These are phyloP conservation scores for Dicroscelio sp. DNA, from an alignment of 2,888 invertebrate species.

Conservation along the genomic window DNA sequence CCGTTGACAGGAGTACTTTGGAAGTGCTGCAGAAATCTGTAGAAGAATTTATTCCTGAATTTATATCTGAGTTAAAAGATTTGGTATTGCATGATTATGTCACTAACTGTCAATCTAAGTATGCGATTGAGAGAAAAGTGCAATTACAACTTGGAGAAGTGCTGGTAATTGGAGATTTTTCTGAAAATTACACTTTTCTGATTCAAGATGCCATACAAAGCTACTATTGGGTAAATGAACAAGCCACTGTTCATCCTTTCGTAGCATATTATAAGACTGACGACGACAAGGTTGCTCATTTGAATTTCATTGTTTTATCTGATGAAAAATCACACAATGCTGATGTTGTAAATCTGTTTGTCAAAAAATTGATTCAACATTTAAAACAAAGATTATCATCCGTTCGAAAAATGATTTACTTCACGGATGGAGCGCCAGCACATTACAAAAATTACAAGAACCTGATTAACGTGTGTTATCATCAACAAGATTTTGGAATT, in stretches of 20 bases:
- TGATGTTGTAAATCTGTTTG: constrained; percentile 36
- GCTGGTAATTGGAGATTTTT: constrained; percentile 3
- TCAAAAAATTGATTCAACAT: no score
- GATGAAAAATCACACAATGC: constrained; percentile 13
- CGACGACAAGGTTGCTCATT: background rate
- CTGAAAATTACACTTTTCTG: constrained; percentile 6
- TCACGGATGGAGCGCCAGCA: no score
- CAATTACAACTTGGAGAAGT: background rate
- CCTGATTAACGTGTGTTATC: no score
- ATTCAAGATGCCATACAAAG: constrained; percentile 31
- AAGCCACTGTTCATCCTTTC: constrained; percentile 33
- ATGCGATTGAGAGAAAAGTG: background rate
- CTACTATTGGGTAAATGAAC: constrained; percentile 29
- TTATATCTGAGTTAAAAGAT: background rate
- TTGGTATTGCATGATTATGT: background rate
- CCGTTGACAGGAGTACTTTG: background rate
- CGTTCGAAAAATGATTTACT: no score
- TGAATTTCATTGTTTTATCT: constrained; percentile 28
- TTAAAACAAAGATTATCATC: no score
- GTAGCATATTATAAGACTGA: constrained; percentile 27
- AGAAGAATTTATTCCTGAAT: background rate
- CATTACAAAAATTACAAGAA: no score
- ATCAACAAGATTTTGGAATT: no score
- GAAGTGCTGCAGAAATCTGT: background rate
- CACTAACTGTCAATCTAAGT: background rate